Evolutionary conservation across 1,140 invertebrate genomes (phyloP).

Genomic region (Lasioglossum baleicum): DNA sequence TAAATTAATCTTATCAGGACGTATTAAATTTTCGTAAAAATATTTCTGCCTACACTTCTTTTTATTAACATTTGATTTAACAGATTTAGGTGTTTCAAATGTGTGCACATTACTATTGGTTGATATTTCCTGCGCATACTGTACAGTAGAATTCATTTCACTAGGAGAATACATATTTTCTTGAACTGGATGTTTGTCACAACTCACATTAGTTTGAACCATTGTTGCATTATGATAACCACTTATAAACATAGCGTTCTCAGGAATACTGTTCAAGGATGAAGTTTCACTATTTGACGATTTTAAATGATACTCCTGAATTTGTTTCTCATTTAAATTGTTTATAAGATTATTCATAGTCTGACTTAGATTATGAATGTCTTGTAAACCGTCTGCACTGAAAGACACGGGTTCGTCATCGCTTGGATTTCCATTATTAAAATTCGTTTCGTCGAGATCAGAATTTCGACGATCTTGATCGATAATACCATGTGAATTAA

Average conservation of each 20-base stretch:
- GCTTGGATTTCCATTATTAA: constrained; percentile 47
- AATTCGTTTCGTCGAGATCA: constrained; percentile 55
- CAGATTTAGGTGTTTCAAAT: constrained; percentile 44
- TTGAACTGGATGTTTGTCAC: not conserved
- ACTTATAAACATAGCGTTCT: constrained; percentile 56
- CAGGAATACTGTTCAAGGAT: constrained; percentile 62
- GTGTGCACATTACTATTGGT: constrained; percentile 11
- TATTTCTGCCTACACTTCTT: constrained; percentile 26
- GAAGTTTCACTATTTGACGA: constrained; percentile 52
- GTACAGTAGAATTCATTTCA: constrained; percentile 49
- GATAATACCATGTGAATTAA: constrained; percentile 10
- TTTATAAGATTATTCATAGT: constrained; percentile 65
- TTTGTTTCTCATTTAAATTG: constrained; percentile 54
- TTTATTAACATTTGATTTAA: constrained; percentile 10
- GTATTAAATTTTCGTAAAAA: constrained; percentile 20
- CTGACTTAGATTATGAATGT: constrained; percentile 58
- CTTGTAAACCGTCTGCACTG: constrained; percentile 62
- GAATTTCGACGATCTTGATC: constrained; percentile 2
- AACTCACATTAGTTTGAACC: constrained; percentile 13
- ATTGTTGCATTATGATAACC: constrained; percentile 47
- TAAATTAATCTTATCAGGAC: not conserved
- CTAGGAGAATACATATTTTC: constrained; percentile 22
- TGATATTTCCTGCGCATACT: not conserved
- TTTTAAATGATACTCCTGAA: constrained; percentile 32
- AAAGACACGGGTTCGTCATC: constrained; percentile 54